Conservation (phyloP, 2,113 vertebrate species). For the Nycticorax nycticorax region DNA sequence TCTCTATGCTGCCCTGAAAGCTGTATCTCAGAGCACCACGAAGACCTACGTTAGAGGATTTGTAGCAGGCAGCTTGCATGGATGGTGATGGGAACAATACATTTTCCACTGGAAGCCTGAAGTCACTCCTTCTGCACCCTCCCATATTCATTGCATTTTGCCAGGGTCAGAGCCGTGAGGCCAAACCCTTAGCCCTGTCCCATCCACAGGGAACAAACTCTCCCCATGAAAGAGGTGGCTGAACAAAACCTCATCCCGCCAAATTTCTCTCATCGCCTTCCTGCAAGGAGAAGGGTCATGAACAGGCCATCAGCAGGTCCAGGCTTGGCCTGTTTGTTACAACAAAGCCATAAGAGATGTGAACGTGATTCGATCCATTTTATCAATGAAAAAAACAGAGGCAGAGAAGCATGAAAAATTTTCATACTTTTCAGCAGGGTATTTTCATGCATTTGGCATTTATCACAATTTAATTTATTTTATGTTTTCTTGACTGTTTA, state of each 20-base stretch:
- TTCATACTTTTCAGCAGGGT: neutral
- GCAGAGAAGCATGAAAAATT: neutral
- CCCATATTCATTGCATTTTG: neutral
- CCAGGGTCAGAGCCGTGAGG: neutral
- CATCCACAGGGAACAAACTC: neutral
- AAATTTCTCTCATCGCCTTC: neutral
- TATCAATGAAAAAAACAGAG: neutral
- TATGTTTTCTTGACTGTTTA: conserved; percentile 27
- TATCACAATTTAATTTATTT: conserved; percentile 45
- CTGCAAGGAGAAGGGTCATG: neutral
- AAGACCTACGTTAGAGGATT: neutral
- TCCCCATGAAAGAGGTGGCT: neutral
- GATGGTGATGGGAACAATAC: neutral
- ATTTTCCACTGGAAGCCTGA: neutral
- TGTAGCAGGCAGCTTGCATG: neutral
- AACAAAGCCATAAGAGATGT: neutral
- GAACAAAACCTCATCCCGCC: neutral
- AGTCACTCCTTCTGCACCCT: neutral
- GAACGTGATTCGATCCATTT: neutral
- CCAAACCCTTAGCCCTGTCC: neutral
- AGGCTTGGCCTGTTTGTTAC: neutral
- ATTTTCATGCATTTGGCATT: neutral
- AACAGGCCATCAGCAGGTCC: neutral
- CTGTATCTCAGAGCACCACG: neutral
- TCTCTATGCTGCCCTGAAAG: neutral